Percentiles rank a stretch among this genome's conserved stretches.
phyloP scores from a whole-genome alignment of 2,888 invertebrate species.

The Amiota minor region DNA sequence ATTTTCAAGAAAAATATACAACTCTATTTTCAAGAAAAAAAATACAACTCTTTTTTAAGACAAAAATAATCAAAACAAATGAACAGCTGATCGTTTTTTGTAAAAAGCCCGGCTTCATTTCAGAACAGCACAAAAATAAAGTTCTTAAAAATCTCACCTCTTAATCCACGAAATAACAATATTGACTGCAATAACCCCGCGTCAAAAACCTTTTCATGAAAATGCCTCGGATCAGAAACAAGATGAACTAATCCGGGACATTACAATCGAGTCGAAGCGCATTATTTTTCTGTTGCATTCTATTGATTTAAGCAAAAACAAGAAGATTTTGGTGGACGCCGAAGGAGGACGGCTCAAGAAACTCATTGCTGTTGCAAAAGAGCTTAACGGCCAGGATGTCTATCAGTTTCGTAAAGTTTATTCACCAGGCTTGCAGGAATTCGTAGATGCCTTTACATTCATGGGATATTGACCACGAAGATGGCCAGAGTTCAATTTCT shows the following conservation, averaged over 20 bases:
- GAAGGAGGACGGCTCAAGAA: constrained; percentile 79
- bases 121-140: background rate
- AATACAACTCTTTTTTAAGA: too few species aligned
- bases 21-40: too few species aligned
- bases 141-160: constrained; percentile 51
- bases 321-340: constrained; percentile 78
- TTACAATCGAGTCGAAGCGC: constrained; percentile 92
- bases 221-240: constrained; percentile 84
- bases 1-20: too few species aligned
- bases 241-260: constrained; percentile 87
- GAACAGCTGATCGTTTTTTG: background rate
- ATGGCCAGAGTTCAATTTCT: constrained; percentile 75
- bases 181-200: constrained; percentile 67
- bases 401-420: constrained; percentile 81
- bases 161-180: constrained; percentile 42
- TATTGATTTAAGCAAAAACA: constrained; percentile 77
- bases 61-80: too few species aligned
- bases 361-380: constrained; percentile 80
- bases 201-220: constrained; percentile 75
- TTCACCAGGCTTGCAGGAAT: constrained; percentile 83
- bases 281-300: constrained; percentile 90
- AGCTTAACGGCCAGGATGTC: constrained; percentile 82
- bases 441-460: constrained; percentile 88
- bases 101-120: background rate
- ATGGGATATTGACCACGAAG: constrained; percentile 76